Evolutionary conservation across 2,888 invertebrate species (phyloP).

Genomic region (Drosophila austrosaltans): DNA sequence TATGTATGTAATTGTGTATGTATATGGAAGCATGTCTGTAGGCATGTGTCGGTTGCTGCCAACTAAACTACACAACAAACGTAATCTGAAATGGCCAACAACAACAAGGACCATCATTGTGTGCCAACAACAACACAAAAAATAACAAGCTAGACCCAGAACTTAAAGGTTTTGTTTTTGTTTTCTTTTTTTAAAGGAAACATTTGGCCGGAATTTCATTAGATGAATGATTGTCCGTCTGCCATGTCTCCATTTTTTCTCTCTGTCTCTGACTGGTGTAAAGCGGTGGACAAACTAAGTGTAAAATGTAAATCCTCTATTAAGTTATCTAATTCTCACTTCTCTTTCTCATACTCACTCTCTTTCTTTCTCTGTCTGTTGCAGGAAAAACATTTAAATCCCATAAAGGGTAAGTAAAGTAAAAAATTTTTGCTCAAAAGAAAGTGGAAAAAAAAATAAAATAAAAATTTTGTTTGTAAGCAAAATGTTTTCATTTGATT

Average conservation of each 20-base stretch:
- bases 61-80: conserved; percentile 73
- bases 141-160: conserved; percentile 15
- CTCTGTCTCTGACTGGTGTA: neutral
- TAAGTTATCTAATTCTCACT: conserved; percentile 7
- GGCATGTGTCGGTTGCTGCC: conserved; percentile 50
- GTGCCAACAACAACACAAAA: conserved; percentile 29
- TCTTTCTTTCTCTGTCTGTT: neutral
- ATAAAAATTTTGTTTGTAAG: neutral
- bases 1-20: conserved; percentile 56
- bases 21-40: conserved; percentile 56
- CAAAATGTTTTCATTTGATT: conserved; percentile 1
- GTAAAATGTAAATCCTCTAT: conserved; percentile 9
- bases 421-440: neutral
- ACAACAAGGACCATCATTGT: conserved; percentile 57
- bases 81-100: conserved; percentile 73
- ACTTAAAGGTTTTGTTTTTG: conserved; percentile 28
- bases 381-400: neutral
- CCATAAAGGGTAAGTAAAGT: conserved; percentile 3
- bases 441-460: neutral
- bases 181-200: conserved; percentile 13
- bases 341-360: too few species aligned
- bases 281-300: neutral
- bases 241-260: neutral
- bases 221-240: conserved; percentile 10
- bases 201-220: conserved; percentile 11